Evolutionary conservation across 2,113 vertebrate genomes (phyloP).

Genomic region (Gracilinanus agilis): DNA sequence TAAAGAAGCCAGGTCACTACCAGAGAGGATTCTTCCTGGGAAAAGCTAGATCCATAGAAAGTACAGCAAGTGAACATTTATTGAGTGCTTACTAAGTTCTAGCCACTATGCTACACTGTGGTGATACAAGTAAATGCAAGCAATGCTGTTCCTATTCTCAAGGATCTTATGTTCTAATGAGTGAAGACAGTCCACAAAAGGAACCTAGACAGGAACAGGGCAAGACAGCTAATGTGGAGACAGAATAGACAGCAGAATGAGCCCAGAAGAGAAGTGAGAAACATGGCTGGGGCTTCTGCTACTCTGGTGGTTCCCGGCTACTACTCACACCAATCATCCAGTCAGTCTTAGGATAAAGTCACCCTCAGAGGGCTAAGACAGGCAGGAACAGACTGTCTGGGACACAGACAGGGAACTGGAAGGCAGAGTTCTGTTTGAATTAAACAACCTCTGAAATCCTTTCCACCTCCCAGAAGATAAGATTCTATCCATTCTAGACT

Average conservation of each 20-base stretch:
- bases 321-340: not conserved
- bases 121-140: not conserved
- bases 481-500: not conserved
- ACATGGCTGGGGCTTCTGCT: not conserved
- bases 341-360: not conserved
- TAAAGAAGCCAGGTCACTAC: not conserved
- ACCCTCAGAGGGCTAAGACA: not conserved
- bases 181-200: not conserved
- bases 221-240: not conserved
- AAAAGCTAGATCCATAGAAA: not conserved
- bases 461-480: not conserved
- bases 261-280: not conserved
- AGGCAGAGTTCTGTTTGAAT: not conserved
- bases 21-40: not conserved
- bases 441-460: not conserved
- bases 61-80: not conserved
- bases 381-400: no score
- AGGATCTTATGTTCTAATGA: not conserved
- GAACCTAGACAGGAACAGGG: not conserved
- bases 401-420: not conserved
- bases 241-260: not conserved
- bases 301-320: not conserved
- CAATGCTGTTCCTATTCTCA: not conserved
- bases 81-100: not conserved
- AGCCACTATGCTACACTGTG: no score